Evolutionary conservation across 1,140 invertebrate genomes (phyloP).

Genomic region (Andricus grossulariae): DNA sequence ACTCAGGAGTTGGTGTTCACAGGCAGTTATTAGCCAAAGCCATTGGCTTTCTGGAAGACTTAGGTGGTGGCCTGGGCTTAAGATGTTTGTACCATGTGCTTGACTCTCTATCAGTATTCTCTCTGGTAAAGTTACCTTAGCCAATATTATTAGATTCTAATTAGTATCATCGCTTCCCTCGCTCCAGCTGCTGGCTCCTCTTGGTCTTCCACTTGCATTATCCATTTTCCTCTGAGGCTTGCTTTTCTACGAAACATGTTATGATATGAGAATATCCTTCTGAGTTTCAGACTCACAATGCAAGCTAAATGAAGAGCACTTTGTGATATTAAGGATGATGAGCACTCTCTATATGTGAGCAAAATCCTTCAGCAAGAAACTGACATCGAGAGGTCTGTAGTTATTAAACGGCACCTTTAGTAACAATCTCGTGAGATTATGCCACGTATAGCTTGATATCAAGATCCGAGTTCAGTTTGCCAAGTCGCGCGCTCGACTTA

Average conservation of each 20-base stretch:
- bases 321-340: constrained; percentile 28
- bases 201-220: constrained; percentile 3
- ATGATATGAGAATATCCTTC: too few species aligned
- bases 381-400: not conserved
- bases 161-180: constrained; percentile 56
- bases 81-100: constrained; percentile 17
- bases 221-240: not conserved
- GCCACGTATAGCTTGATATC: constrained; percentile 20
- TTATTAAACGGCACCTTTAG: constrained; percentile 31
- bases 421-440: constrained; percentile 18
- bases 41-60: constrained; percentile 56
- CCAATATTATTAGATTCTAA: constrained; percentile 67
- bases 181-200: not conserved
- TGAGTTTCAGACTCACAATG: not conserved
- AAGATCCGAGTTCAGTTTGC: constrained; percentile 28
- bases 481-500: constrained; percentile 31
- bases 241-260: too few species aligned
- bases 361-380: constrained; percentile 6
- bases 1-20: constrained; percentile 51
- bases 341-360: not conserved
- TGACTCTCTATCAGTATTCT: constrained; percentile 18
- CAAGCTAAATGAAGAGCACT: constrained; percentile 24
- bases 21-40: constrained; percentile 62
- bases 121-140: constrained; percentile 56
- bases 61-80: constrained; percentile 23